phyloP scores from a whole-genome alignment of 2,797 vertebrate species.

The Sebastes umbrosus region DNA sequence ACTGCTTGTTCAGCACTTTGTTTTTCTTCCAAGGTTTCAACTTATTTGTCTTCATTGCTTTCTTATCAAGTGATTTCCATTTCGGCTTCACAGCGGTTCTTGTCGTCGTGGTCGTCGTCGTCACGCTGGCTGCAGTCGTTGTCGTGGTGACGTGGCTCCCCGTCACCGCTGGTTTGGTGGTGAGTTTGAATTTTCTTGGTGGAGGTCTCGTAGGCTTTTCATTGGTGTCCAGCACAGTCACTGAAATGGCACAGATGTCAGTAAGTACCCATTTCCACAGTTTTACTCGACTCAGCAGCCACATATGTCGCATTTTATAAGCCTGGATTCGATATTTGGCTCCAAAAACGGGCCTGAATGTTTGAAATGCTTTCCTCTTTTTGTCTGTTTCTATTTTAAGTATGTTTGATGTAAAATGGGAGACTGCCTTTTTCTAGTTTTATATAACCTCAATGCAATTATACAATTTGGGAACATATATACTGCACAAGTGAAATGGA shows the following conservation, averaged over 20 bases:
- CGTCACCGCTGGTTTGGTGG: slow-evolving; percentile 48
- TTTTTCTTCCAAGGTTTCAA: slow-evolving; percentile 31
- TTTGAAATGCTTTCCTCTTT: slow-evolving; percentile 41
- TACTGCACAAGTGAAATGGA: not conserved
- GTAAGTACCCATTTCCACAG: slow-evolving; percentile 16
- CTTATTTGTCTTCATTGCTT: not conserved
- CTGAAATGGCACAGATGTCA: slow-evolving; percentile 66
- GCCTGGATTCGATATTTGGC: slow-evolving; percentile 17
- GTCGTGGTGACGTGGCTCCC: slow-evolving; percentile 13
- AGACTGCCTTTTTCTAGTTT: slow-evolving; percentile 37
- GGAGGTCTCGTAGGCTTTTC: slow-evolving; percentile 79
- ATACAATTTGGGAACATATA: slow-evolving; percentile 27
- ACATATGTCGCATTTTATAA: slow-evolving; percentile 12
- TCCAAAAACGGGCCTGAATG: not conserved
- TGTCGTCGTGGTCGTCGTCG: not conserved
- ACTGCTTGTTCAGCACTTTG: slow-evolving; percentile 34
- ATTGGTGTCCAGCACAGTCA: slow-evolving; percentile 71
- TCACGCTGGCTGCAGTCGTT: slow-evolving; percentile 1
- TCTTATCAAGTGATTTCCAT: slow-evolving; percentile 3
- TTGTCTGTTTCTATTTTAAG: slow-evolving; percentile 21
- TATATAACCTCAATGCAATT: slow-evolving; percentile 28
- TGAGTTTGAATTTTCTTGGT: slow-evolving; percentile 65
- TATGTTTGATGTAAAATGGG: slow-evolving; percentile 45
- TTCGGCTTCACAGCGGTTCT: not conserved
- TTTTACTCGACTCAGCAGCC: slow-evolving; percentile 3